Percentiles rank a stretch among this genome's conserved stretches.
Conservation (phyloP, 1,140 invertebrate genomes). For the Drosophila lowei region DNA sequence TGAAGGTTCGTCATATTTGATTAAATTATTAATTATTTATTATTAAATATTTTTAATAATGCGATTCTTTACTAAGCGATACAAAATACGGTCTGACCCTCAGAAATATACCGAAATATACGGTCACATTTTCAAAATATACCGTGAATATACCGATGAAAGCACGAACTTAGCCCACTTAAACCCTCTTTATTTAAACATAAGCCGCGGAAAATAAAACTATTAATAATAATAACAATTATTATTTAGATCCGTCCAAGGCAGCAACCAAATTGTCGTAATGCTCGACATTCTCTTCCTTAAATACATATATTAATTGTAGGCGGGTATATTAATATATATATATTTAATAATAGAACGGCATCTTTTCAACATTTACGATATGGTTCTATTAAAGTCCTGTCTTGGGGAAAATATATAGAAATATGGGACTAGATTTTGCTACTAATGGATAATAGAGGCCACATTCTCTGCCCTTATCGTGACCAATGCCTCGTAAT, state of each 20-base stretch:
- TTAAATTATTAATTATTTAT: not conserved
- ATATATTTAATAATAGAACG: conserved; percentile 9
- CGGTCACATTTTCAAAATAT: no score
- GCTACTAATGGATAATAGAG: conserved; percentile 32
- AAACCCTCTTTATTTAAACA: no score
- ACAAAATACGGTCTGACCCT: no score
- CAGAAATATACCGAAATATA: no score
- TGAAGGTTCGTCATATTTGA: conserved; percentile 89
- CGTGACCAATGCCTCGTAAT: conserved; percentile 73
- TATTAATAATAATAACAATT: no score
- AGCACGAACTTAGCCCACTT: no score
- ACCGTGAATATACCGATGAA: no score
- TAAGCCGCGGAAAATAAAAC: no score
- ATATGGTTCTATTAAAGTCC: conserved; percentile 35
- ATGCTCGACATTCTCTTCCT: no score
- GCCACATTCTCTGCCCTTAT: conserved; percentile 62
- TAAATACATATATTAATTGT: conserved; percentile 2
- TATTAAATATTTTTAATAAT: not conserved
- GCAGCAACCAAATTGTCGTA: no score
- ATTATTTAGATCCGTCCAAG: no score
- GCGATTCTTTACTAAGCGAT: no score
- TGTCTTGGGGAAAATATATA: not conserved
- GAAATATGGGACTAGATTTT: conserved; percentile 43
- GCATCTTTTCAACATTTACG: conserved; percentile 32
- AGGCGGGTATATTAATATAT: conserved; percentile 15